Conservation (phyloP, 1,140 invertebrate genomes). For the Drosophila kepulauana region DNA sequence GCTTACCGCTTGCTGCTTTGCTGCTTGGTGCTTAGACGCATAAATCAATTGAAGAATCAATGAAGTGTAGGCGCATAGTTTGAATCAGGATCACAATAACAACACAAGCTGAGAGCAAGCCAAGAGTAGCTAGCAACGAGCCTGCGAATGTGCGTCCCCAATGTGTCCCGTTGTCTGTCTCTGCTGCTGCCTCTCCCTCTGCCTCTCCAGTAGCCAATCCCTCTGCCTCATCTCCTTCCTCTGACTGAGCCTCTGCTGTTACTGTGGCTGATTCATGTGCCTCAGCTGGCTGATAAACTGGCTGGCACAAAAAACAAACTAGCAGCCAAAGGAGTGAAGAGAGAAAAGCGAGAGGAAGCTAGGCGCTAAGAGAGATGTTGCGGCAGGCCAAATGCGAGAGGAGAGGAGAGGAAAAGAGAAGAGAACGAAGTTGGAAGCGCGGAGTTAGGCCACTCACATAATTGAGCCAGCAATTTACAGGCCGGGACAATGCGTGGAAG, state of each 20-base stretch:
- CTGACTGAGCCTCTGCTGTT: neutral
- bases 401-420: neutral
- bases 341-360: neutral
- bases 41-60: slow-evolving; percentile 68
- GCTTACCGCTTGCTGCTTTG: slow-evolving; percentile 11
- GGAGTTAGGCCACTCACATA: slow-evolving; percentile 48
- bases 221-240: no score
- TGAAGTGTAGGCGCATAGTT: slow-evolving; percentile 57
- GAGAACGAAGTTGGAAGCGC: slow-evolving; percentile 4
- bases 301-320: slow-evolving; percentile 28
- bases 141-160: slow-evolving; percentile 37
- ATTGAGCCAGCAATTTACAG: slow-evolving; percentile 66
- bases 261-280: slow-evolving; percentile 49
- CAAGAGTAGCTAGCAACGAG: slow-evolving; percentile 10
- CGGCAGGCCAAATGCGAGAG: slow-evolving; percentile 4
- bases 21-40: slow-evolving; percentile 52
- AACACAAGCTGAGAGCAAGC: neutral
- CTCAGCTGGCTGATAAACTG: slow-evolving; percentile 53
- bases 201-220: no score
- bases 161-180: slow-evolving; percentile 18
- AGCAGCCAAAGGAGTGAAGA: neutral
- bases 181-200: neutral
- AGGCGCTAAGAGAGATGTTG: neutral
- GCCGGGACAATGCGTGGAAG: slow-evolving; percentile 52
- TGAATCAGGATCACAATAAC: slow-evolving; percentile 6